Evolutionary conservation across 2,797 vertebrate genomes (phyloP), one percentile per base, ranked within the genome.

Genomic region (Stomatorhinus walkeri): DNA sequence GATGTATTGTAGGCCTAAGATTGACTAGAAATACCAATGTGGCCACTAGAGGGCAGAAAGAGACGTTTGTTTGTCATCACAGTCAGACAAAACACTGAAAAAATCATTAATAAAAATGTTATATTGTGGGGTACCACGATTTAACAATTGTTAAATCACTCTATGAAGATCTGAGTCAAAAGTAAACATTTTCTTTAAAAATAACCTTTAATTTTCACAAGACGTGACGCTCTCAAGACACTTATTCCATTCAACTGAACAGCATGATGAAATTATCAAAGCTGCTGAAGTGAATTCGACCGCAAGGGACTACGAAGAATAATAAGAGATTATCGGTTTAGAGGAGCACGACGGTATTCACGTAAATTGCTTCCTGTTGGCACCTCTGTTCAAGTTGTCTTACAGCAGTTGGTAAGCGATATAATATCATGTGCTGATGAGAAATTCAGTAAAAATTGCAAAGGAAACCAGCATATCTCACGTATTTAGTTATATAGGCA

Each of bases 321-420:
- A 87, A 49, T 87, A 87, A 32, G 4, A 46, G 19, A 14, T 76
- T 85, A 85, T 81, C n/a, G 79, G 56, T 86, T 83, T 85, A 46
- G 40, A 32, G 61, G 76, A 54, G 87, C 48, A 83, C 6, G n/a
- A 8, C 51, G 19, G 12, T 40, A 22, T 24, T 51, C 40, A 32
- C 83, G 32, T 48, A 48, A 32, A n/a, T 49, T 68, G 32, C 46
- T 54, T 56, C 64, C 51, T n/a, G 7, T 46, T 68, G 24, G 24
- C 3, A 68, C 8, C 24, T 68, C 22, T 68, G 24, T 68, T 28
- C 61, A 64, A 24, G 61, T 64, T 12, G 61, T 28, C 24, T 64
- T 64, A 4, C 4, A 68, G 24, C 61, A 12, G 3, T 28, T 32
- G 22, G 24, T 68, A 68, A 68, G 10, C 1, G 28, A 68, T 68